Evolutionary conservation across 2,888 invertebrate genomes (phyloP).

Genomic region (Entomobrya multifasciata): DNA sequence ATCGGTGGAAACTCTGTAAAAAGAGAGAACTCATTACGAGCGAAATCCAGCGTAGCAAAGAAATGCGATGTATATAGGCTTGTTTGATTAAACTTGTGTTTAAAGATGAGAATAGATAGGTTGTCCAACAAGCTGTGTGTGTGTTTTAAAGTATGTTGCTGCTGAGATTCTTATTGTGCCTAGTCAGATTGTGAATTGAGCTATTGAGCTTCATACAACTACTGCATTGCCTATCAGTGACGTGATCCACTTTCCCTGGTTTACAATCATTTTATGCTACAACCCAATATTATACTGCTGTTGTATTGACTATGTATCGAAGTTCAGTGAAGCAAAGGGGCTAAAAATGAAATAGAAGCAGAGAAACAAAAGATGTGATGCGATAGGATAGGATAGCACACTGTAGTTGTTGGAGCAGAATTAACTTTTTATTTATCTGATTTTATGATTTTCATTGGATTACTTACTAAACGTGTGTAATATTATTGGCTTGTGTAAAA

Average conservation of each 20-base stretch:
- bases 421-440: constrained; percentile 41
- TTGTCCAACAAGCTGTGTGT: not conserved
- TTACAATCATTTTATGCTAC: not conserved
- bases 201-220: not conserved
- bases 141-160: too few species aligned
- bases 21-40: constrained; percentile 13
- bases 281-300: constrained; percentile 1
- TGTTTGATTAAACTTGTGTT: constrained; percentile 25
- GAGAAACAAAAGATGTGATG: not conserved
- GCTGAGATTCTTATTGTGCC: constrained; percentile 24
- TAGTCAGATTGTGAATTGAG: constrained; percentile 27
- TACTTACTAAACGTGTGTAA: constrained; percentile 14
- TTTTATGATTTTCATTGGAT: constrained; percentile 54
- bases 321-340: constrained; percentile 23
- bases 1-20: too few species aligned
- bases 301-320: not conserved
- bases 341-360: constrained; percentile 13
- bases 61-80: not conserved
- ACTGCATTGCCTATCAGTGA: too few species aligned
- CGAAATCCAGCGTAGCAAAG: not conserved
- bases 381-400: not conserved
- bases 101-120: not conserved
- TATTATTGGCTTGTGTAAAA: not conserved
- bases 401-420: constrained; percentile 20
- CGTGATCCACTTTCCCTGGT: constrained; percentile 16